These are phyloP conservation scores for Probosciger aterrimus DNA, from an alignment of 2,113 vertebrate genomes.

Conservation along the genomic window DNA sequence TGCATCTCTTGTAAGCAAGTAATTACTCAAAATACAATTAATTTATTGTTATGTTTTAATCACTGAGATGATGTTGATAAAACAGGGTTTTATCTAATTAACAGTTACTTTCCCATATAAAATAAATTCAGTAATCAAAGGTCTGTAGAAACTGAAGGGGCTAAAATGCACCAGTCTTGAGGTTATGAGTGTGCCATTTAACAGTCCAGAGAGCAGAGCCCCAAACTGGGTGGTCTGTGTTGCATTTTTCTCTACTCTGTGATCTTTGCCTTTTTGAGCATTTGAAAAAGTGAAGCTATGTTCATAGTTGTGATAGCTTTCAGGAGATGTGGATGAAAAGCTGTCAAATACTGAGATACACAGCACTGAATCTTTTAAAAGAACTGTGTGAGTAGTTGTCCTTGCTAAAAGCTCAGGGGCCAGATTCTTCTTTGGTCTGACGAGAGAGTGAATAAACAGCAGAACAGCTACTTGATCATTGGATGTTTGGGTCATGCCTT, in stretches of 20 bases:
- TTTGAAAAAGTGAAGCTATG: not conserved
- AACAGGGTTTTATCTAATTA: not conserved
- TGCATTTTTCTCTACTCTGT: not conserved
- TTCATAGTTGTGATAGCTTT: not conserved
- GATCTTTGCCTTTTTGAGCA: not conserved
- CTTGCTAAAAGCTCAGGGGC: not conserved
- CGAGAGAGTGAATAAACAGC: not conserved
- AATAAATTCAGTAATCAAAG: not conserved
- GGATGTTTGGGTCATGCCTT: not conserved
- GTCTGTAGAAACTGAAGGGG: not conserved
- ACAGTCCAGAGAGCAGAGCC: not conserved
- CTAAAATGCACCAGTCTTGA: not conserved
- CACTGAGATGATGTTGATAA: not conserved
- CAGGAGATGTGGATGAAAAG: not conserved
- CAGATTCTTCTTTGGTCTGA: not conserved
- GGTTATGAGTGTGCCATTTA: not conserved
- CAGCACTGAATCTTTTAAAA: not conserved
- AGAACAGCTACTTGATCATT: not conserved
- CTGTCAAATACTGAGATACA: not conserved
- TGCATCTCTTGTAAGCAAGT: not conserved
- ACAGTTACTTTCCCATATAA: not conserved
- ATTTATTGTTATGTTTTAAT: not conserved
- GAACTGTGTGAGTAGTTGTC: not conserved
- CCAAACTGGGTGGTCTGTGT: not conserved
- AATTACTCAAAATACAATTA: not conserved